Evolutionary conservation across 2,888 invertebrate genomes (phyloP), one percentile per base, ranked within the genome.

Genomic region (Diaphora mendica): DNA sequence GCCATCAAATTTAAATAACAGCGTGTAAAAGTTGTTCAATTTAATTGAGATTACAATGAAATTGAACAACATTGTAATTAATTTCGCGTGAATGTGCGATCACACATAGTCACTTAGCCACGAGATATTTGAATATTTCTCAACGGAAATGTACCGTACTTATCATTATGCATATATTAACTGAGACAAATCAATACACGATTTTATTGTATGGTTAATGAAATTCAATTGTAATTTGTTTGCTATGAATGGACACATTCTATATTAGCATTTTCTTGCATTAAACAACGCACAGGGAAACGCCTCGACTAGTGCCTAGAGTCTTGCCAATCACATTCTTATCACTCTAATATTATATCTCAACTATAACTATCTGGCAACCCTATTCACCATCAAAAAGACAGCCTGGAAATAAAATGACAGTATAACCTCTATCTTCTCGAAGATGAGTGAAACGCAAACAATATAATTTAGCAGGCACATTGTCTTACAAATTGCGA

Each of bases 41-140:
- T 15, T 15, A 15, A 44, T 15, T 72, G 69, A 70, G 73, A 78
- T 72, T 70, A 62, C 73, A 82, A 79, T 80, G 75, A 82, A 75
- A 79, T 75, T 75, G 11, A 69, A 77, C 71, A 65, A 67, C 39
- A 65, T 39, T 65, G 73, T 77, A 72, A 82, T 79, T 76, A 75
- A 79, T 80, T 71, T 66, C 69, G 75, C 48, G 79, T 76, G 68
- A 79, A 77, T 77, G 13, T 5, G 13, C 30, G 68, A 75, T 48
- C 73, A 71, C 67, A 73, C 65, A 74, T 79, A 65, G 48, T 70
- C 59, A 64, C 48, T 72, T 44, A 59, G 48, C n/a, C 26, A 55
- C 39, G 42, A 66, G 20, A 33, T 35, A 35, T 64, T 65, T 44
- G 1, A 20, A n/a, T 26, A 51, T 55, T 71, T 65, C 65, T 64